Evolutionary conservation across 2,888 invertebrate species (phyloP).

Genomic region (Ophion ventricosus): DNA sequence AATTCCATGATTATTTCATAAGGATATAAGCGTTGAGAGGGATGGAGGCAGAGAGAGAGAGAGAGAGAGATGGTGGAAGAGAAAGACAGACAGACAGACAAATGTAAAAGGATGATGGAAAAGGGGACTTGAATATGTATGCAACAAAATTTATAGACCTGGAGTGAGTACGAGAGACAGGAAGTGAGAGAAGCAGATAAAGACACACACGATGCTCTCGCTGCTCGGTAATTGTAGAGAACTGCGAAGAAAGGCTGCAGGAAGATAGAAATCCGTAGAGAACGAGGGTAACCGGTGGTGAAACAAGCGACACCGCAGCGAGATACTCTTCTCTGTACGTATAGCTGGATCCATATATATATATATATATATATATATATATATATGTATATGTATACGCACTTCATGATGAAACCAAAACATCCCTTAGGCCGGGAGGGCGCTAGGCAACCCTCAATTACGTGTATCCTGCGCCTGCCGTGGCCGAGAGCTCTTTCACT

Average conservation of each 20-base stretch:
- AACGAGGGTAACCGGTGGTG: constrained; percentile 52
- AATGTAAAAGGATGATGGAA: constrained; percentile 29
- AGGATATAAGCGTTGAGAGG: constrained; percentile 69
- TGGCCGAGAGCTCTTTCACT: constrained; percentile 40
- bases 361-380: constrained; percentile 25
- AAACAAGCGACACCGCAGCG: constrained; percentile 34
- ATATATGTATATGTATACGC: constrained; percentile 32
- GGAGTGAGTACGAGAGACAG: constrained; percentile 67
- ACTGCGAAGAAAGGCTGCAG: constrained; percentile 50
- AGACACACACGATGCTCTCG: constrained; percentile 68
- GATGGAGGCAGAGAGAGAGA: constrained; percentile 22
- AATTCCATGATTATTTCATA: constrained; percentile 82
- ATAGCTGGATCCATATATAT: constrained; percentile 14
- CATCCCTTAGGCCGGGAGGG: constrained; percentile 77
- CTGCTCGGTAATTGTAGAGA: constrained; percentile 54
- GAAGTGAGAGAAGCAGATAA: constrained; percentile 66
- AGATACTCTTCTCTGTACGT: constrained; percentile 31
- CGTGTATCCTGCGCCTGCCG: constrained; percentile 66
- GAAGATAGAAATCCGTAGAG: constrained; percentile 48
- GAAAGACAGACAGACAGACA: constrained; percentile 34
- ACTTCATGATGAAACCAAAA: constrained; percentile 81
- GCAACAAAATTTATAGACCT: constrained; percentile 80
- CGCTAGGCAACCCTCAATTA: constrained; percentile 78
- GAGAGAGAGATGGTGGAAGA: constrained; percentile 15
- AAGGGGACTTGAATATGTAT: constrained; percentile 79